Evolutionary conservation across 2,113 vertebrate genomes (phyloP).

Genomic region (Apus apus): DNA sequence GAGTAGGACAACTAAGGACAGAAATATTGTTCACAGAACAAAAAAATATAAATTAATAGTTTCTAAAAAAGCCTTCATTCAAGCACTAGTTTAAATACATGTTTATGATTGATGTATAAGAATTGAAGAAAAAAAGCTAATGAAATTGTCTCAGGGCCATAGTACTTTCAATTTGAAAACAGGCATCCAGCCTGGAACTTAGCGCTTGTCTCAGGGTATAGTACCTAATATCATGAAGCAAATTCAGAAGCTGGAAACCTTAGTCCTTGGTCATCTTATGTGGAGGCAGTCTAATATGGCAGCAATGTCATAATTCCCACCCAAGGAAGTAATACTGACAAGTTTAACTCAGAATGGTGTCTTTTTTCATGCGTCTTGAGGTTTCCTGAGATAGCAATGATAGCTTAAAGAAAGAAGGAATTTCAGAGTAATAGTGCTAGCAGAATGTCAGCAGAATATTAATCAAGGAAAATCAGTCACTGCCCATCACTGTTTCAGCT

Average conservation of each 20-base stretch:
- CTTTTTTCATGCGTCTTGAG: not conserved
- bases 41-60: not conserved
- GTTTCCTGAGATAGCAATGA: not conserved
- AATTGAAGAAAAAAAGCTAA: not conserved
- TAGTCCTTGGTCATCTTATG: not conserved
- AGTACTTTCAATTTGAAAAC: not conserved
- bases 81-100: not conserved
- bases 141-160: not conserved
- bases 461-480: not conserved
- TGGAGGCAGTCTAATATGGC: not conserved
- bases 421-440: not conserved
- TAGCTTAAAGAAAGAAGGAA: not conserved
- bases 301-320: not conserved
- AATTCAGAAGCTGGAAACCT: not conserved
- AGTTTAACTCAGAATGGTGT: not conserved
- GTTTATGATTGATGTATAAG: slow-evolving; percentile 19
- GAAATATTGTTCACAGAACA: not conserved
- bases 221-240: not conserved
- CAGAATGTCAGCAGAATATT: not conserved
- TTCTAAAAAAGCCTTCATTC: not conserved
- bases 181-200: not conserved
- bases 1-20: not conserved
- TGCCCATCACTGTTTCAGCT: not conserved
- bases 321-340: not conserved
- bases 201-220: not conserved